phyloP scores from a whole-genome alignment of 2,888 invertebrate genomes.

The Allolobophora icterica region DNA sequence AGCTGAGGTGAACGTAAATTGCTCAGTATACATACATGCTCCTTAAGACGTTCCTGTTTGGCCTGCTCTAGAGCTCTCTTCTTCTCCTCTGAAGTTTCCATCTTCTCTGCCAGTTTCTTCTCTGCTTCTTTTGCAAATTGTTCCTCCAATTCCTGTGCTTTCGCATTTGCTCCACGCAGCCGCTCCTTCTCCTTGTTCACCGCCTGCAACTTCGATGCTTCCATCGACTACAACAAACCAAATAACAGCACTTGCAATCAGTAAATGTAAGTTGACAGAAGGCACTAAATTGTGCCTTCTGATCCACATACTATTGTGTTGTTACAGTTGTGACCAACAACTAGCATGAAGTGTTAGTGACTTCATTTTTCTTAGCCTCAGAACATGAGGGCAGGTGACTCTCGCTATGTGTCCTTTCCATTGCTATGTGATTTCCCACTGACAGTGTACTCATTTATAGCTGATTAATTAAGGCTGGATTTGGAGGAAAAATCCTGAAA shows the following conservation, averaged over 20 bases:
- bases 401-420: too few species aligned
- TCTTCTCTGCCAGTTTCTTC: constrained; percentile 77
- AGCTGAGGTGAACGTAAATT: not conserved
- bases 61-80: constrained; percentile 89
- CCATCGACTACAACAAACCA: constrained; percentile 52
- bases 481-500: too few species aligned
- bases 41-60: constrained; percentile 73
- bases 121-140: constrained; percentile 73
- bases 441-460: too few species aligned
- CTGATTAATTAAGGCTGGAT: too few species aligned
- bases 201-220: constrained; percentile 57
- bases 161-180: constrained; percentile 52
- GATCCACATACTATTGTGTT: not conserved
- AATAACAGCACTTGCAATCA: not conserved
- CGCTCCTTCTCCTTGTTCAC: constrained; percentile 56
- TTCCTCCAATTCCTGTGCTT: constrained; percentile 41
- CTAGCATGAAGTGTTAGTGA: too few species aligned
- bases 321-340: too few species aligned
- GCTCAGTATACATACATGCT: constrained; percentile 58
- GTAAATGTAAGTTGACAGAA: not conserved
- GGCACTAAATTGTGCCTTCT: not conserved
- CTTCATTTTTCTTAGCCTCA: too few species aligned
- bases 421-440: too few species aligned
- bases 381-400: too few species aligned
- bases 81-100: constrained; percentile 81